phyloP scores from a whole-genome alignment of 1,140 invertebrate species.

The Micrasema longulum region DNA sequence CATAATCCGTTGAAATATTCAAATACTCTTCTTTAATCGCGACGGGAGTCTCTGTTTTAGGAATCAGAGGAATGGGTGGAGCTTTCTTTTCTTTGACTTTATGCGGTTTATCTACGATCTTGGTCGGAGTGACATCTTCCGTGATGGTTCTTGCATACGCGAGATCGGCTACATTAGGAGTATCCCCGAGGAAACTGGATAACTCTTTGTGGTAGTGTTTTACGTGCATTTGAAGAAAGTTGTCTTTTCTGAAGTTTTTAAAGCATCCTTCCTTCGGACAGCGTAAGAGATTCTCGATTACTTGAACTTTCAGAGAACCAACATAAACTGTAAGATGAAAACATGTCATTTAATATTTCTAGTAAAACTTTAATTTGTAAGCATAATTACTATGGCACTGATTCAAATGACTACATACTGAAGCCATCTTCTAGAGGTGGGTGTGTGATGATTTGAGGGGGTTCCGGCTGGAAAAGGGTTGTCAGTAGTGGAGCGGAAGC shows the following conservation, averaged over 20 bases:
- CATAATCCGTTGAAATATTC: not conserved
- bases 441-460: not conserved
- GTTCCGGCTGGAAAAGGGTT: not conserved
- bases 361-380: too few species aligned
- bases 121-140: constrained; percentile 62
- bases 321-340: constrained; percentile 70
- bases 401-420: constrained; percentile 35
- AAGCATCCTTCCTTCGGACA: constrained; percentile 87
- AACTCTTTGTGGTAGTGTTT: constrained; percentile 90
- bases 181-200: constrained; percentile 78
- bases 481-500: not conserved
- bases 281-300: constrained; percentile 77
- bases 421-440: constrained; percentile 53
- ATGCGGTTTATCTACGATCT: constrained; percentile 59
- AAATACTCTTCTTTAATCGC: constrained; percentile 5
- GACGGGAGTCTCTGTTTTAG: constrained; percentile 30
- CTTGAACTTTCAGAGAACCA: constrained; percentile 76
- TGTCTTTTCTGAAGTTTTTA: constrained; percentile 92
- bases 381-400: too few species aligned
- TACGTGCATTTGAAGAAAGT: constrained; percentile 89
- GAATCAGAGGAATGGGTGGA: not conserved
- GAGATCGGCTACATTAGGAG: constrained; percentile 86
- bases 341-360: too few species aligned
- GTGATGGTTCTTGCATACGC: constrained; percentile 82
- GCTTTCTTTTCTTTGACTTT: constrained; percentile 38